Evolutionary conservation across 2,888 invertebrate species (phyloP).

Genomic region (Andrena trimmerana): DNA sequence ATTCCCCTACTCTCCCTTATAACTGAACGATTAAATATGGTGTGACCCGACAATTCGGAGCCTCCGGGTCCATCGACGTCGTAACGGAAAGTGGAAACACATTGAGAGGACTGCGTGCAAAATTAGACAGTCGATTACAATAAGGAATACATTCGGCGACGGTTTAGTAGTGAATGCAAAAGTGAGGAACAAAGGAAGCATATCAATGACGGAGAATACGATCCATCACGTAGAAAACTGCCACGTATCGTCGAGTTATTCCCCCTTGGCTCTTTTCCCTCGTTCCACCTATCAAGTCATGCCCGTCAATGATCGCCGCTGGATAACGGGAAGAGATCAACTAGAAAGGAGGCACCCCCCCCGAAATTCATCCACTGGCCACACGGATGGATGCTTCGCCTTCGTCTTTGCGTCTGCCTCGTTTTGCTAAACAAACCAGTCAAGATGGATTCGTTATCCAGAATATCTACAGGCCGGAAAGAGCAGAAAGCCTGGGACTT

Average conservation of each 20-base stretch:
- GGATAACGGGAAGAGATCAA: background rate
- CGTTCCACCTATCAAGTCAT: background rate
- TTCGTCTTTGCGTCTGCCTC: no score
- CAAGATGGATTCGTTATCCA: no score
- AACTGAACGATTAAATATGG: no score
- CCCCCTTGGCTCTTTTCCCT: background rate
- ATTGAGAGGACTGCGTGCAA: background rate
- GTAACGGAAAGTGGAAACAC: background rate
- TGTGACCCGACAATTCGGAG: background rate
- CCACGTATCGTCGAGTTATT: background rate
- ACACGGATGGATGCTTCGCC: no score
- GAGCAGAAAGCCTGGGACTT: background rate
- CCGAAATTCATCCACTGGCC: no score
- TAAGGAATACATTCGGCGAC: background rate
- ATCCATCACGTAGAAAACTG: background rate
- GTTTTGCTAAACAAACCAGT: no score
- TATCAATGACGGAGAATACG: background rate
- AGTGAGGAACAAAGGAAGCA: background rate
- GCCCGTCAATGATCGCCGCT: conserved; percentile 26
- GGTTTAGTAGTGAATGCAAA: background rate
- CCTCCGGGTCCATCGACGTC: background rate
- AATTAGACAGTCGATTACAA: background rate
- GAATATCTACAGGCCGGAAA: no score
- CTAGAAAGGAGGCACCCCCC: no score
- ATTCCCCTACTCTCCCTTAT: no score